Conservation (phyloP, 1,140 invertebrate species). For the Rhynchophorus ferrugineus region DNA sequence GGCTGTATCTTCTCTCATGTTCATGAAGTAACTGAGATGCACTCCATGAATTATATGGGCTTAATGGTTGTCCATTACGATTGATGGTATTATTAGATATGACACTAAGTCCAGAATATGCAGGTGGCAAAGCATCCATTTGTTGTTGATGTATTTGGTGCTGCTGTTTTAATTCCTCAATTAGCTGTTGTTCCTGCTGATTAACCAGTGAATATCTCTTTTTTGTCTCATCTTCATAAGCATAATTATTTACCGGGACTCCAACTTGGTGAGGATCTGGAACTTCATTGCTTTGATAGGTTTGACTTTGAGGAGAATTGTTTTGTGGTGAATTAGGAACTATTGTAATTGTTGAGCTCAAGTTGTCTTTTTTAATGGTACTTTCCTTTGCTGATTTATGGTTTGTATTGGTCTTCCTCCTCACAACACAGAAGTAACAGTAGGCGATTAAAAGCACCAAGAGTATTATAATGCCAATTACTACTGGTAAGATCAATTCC, state of each 20-base stretch:
- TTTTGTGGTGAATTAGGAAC: constrained; percentile 35
- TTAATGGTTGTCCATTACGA: constrained; percentile 42
- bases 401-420: constrained; percentile 28
- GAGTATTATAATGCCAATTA: constrained; percentile 41
- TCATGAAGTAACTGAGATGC: constrained; percentile 52
- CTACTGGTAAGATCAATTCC: constrained; percentile 42
- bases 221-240: constrained; percentile 42
- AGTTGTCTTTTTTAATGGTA: constrained; percentile 34
- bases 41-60: constrained; percentile 51
- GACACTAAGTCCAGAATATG: constrained; percentile 37
- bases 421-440: constrained; percentile 44
- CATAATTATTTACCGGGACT: constrained; percentile 37
- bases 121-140: constrained; percentile 27
- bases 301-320: constrained; percentile 29
- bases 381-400: constrained; percentile 30
- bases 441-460: constrained; percentile 40
- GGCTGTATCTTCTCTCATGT: constrained; percentile 50
- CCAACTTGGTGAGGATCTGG: constrained; percentile 40
- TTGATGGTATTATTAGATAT: constrained; percentile 41
- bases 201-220: constrained; percentile 45
- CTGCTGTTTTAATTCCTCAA: constrained; percentile 41
- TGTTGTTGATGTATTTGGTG: constrained; percentile 32
- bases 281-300: constrained; percentile 28
- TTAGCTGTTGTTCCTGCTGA: constrained; percentile 40
- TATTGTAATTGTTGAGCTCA: constrained; percentile 38